phyloP scores from a whole-genome alignment of 2,888 invertebrate species.

The Polydrusus cervinus region DNA sequence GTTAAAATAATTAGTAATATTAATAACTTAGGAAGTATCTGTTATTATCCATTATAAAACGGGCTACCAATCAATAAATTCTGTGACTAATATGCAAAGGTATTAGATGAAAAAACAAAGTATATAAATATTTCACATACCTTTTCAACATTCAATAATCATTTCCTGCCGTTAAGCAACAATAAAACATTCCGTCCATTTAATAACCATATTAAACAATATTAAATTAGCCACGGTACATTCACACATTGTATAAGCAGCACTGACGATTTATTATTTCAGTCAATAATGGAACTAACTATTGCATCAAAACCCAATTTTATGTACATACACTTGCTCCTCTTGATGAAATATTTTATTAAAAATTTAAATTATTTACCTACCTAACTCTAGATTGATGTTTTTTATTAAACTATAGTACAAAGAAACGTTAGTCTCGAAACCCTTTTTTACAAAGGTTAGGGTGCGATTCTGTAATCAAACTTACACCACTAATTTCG shows the following conservation, averaged over 20 bases:
- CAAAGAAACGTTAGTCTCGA: too few relatives aligned
- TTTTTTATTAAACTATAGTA: too few relatives aligned
- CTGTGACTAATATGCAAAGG: slow-evolving; percentile 2
- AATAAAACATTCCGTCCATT: slow-evolving; percentile 24
- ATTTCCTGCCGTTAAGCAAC: slow-evolving; percentile 24
- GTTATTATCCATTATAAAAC: too few relatives aligned
- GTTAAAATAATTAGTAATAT: too few relatives aligned
- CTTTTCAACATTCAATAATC: slow-evolving; percentile 6
- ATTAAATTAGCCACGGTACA: slow-evolving; percentile 26
- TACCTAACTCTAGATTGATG: too few relatives aligned
- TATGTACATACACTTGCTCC: too few relatives aligned
- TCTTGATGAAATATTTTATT: too few relatives aligned
- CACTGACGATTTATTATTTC: slow-evolving; percentile 2
- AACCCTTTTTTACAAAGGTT: too few relatives aligned
- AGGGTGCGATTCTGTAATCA: too few relatives aligned
- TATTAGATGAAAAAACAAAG: slow-evolving; percentile 12
- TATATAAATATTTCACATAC: slow-evolving; percentile 21
- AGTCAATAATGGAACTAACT: background rate
- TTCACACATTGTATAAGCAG: slow-evolving; percentile 19
- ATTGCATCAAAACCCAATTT: background rate
- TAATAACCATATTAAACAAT: slow-evolving; percentile 29
- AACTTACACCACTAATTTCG: too few relatives aligned
- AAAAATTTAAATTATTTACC: too few relatives aligned
- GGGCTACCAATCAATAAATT: background rate
- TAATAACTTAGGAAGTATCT: too few relatives aligned